A percentile compares a stretch with the other conserved stretches of the same genome.
These are phyloP conservation scores for Ammodytes dubius DNA, from an alignment of 2,113 vertebrate genomes.

Conservation along the genomic window DNA sequence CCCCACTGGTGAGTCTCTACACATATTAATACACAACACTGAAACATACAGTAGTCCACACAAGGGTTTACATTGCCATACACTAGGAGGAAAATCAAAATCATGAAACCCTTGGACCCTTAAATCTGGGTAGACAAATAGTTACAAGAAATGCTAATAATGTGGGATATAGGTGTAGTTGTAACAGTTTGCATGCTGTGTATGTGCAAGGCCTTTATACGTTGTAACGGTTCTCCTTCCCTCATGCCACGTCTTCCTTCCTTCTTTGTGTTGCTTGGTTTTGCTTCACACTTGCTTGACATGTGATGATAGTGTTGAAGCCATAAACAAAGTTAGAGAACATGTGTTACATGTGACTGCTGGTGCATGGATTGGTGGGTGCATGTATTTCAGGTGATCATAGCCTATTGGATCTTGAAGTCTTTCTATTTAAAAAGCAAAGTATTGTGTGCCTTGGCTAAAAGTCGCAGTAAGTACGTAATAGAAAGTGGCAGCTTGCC, in stretches of 20 bases:
- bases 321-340: background rate
- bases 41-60: background rate
- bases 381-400: background rate
- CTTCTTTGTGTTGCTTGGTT: conserved; percentile 9
- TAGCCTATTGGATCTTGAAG: background rate
- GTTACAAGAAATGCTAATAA: background rate
- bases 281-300: background rate
- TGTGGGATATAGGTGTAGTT: background rate
- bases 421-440: background rate
- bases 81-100: background rate
- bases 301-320: background rate
- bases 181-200: conserved; percentile 14
- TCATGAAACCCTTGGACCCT: background rate
- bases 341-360: background rate
- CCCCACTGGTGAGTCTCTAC: conserved; percentile 89
- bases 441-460: background rate
- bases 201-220: background rate
- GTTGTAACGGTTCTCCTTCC: background rate
- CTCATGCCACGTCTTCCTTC: conserved; percentile 2
- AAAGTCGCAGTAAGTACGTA: background rate
- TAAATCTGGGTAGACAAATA: background rate
- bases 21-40: background rate
- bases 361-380: background rate
- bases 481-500: background rate
- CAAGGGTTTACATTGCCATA: background rate